Evolutionary conservation across 1,140 invertebrate species (phyloP).

Genomic region (Drosophila ananassae): DNA sequence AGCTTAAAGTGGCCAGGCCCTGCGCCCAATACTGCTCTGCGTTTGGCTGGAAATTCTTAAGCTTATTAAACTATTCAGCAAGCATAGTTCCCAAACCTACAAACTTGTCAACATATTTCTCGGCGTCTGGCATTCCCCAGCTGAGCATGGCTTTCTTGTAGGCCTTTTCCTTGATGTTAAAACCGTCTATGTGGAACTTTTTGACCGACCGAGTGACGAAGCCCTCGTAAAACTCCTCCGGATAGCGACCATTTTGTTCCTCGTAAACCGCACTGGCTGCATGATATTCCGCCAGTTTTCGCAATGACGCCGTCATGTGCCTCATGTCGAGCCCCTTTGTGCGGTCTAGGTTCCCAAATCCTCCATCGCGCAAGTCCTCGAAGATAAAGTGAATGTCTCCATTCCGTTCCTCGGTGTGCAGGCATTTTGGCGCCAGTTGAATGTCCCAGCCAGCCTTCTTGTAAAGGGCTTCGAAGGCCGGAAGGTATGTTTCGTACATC

Average conservation of each 20-base stretch:
- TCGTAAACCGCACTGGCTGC: constrained; percentile 84
- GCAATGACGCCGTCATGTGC: constrained; percentile 85
- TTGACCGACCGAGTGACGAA: constrained; percentile 33
- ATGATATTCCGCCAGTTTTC: constrained; percentile 86
- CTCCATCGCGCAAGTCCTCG: constrained; percentile 51
- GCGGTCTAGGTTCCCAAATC: constrained; percentile 81
- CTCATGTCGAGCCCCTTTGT: constrained; percentile 85
- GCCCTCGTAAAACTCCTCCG: constrained; percentile 57
- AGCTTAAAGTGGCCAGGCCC: constrained; percentile 21
- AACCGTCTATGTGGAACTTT: constrained; percentile 31
- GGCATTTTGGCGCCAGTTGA: constrained; percentile 64
- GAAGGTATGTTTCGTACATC: constrained; percentile 54
- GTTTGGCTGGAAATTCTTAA: constrained; percentile 44
- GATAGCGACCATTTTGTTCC: constrained; percentile 56
- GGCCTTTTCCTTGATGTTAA: constrained; percentile 9
- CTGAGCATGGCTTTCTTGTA: constrained; percentile 58
- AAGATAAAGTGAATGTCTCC: constrained; percentile 63
- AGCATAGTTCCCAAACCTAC: constrained; percentile 40
- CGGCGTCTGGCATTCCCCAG: constrained; percentile 59
- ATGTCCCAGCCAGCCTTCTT: constrained; percentile 53
- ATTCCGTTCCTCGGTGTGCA: constrained; percentile 46
- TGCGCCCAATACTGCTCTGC: constrained; percentile 57
- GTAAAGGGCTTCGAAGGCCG: constrained; percentile 50
- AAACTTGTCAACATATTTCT: constrained; percentile 61
- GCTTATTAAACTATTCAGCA: background rate